These are phyloP conservation scores for Habrosyne pyritoides DNA, from an alignment of 2,888 invertebrate species.

Conservation along the genomic window DNA sequence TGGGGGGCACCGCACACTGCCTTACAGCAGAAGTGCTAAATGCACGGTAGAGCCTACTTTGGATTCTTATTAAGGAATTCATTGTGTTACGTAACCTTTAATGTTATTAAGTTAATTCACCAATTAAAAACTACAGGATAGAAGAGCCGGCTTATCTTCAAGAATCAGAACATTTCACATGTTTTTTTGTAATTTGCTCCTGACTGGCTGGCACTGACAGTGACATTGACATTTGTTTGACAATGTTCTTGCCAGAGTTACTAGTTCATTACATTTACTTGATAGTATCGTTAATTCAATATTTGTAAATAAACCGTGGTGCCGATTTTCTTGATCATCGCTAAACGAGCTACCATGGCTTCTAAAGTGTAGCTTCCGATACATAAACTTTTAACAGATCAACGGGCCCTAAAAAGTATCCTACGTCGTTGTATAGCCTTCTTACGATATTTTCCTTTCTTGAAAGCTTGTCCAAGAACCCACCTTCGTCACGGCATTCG, in stretches of 20 bases:
- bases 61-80: slow-evolving; percentile 61
- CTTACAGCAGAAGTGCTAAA: slow-evolving; percentile 61
- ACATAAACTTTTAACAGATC: no score
- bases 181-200: background rate
- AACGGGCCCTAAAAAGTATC: no score
- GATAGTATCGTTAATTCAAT: no score
- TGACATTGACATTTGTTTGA: background rate
- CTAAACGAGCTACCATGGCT: no score
- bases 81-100: slow-evolving; percentile 39
- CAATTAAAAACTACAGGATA: background rate
- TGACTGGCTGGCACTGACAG: background rate
- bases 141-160: background rate
- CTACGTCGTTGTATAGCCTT: no score
- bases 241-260: background rate
- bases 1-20: slow-evolving; percentile 63
- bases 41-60: slow-evolving; percentile 46
- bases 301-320: no score
- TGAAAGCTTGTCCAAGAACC: no score
- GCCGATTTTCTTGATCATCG: no score
- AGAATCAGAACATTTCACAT: background rate
- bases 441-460: no score
- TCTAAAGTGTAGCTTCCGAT: no score
- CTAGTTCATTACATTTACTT: no score
- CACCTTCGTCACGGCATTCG: no score
- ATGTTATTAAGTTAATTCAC: slow-evolving; percentile 19